A percentile compares a stretch with the other conserved stretches of the same genome.
These are phyloP conservation scores for Trissolcus brochymenae DNA, from an alignment of 2,888 invertebrate species.

Conservation along the genomic window DNA sequence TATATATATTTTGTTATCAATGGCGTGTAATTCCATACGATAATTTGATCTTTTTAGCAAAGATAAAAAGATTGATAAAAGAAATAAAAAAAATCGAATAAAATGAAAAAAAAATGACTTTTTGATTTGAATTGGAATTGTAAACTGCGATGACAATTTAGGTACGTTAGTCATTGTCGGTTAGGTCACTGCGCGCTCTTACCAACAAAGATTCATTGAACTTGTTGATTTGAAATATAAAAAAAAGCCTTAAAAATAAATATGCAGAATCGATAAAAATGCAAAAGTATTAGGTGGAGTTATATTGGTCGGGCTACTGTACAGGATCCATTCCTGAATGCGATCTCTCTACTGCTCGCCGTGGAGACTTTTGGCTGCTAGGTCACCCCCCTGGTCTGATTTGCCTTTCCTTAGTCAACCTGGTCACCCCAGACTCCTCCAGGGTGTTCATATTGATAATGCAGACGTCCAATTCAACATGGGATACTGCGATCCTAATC, in stretches of 20 bases:
- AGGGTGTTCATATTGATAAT: too few species aligned
- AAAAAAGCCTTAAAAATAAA: conserved; percentile 20
- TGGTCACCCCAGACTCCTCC: too few species aligned
- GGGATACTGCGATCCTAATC: too few species aligned
- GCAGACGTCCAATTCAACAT: too few species aligned
- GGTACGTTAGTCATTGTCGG: too few species aligned
- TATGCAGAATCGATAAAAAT: conserved; percentile 42
- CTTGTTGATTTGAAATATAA: conserved; percentile 10
- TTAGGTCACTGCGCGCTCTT: too few species aligned
- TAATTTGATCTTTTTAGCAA: conserved; percentile 43
- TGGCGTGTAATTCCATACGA: conserved; percentile 31
- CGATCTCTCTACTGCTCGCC: conserved; percentile 99
- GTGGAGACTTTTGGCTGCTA: conserved; percentile 99
- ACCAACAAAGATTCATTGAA: too few species aligned
- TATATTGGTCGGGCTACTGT: conserved; percentile 90
- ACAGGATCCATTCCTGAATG: conserved; percentile 96
- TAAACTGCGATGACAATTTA: too few species aligned
- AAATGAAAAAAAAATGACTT: not conserved
- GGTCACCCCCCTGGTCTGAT: conserved; percentile 99
- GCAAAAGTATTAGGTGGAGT: conserved; percentile 84
- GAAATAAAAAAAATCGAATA: conserved; percentile 21
- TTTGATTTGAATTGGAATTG: too few species aligned
- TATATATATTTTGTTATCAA: conserved; percentile 44
- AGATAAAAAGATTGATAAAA: conserved; percentile 30
- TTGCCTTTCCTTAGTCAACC: too few species aligned